Base-by-base conservation (phyloP, 2,888 invertebrate genomes). In the Drosophila anomelani region DNA sequence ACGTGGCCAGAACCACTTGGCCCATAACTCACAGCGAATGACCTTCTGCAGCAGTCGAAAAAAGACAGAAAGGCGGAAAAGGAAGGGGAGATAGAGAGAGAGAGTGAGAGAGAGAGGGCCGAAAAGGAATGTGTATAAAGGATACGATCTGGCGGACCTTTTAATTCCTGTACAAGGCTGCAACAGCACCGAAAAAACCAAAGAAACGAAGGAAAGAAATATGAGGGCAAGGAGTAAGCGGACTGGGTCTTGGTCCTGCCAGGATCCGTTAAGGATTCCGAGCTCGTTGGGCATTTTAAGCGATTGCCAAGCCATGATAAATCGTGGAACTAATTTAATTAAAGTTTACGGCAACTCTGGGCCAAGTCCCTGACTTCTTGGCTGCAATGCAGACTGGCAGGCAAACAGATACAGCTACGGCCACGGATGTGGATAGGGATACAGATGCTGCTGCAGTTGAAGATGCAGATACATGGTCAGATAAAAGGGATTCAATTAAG, bases 291-390 rank as follows among this genome's bases (percentile, higher is more conserved):
- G 76, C 78, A 66, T 81, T 88, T 88, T 88, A 88, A 85, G 73
- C 89, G 89, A 86, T 89, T 90, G 87, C 82, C 81, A 80, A 67
- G 77, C 75, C 77, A 75, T 80, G 90, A 87, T 87, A 87, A 87
- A 87, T 87, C 77, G 89, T 75, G 58, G 76, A 77, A 88, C 87
- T 87, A 87, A 87, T 87, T 87, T 87, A 87, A 87, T 87, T 87
- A 87, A 87, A 87, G 74, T 84, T 81, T 86, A 83, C 83, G 74
- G 68, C 85, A 72, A 64, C 63, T 58, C 58, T 20, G 67, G 43
- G 46, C 56, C 70, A 70, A 58, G 46, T 34, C 13, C 47, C 57
- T 41, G 67, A 23, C 71, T 70, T 71, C 68, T 58, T 70, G 71
- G 62, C 75, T 57, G 75, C 73, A 55, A 41, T 38, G 55, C 58